Evolutionary conservation across 2,888 invertebrate genomes (phyloP), one percentile per base, ranked within the genome.

Genomic region (Ophion slaviceki): DNA sequence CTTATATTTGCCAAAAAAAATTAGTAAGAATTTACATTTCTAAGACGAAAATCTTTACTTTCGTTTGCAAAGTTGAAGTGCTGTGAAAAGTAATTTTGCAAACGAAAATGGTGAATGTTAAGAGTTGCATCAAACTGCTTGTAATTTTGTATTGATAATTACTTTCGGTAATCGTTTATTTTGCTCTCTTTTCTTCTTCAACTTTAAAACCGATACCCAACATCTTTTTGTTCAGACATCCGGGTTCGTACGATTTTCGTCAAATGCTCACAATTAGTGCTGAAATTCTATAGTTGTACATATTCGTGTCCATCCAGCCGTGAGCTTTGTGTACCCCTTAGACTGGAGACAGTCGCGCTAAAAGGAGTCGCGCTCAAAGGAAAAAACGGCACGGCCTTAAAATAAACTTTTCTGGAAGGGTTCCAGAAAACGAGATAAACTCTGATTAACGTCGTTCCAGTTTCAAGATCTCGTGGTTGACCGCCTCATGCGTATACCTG

Each of bases 371-470:
- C 57, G 28, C 53, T 53, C 62, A 36, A 28, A 36, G n/a, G 47
- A 20, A 84, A 81, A 84, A 78, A 84, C 74, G 74, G 36, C 72
- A 67, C 77, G 59, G 80, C 59, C 81, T 84, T 53, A 78, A 70
- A 86, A 70, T 81, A 74, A 86, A 84, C 70, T 86, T 80, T 78
- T 67, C 24, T 86, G 84, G 84, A 84, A 66, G 81, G 20, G 36
- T 84, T 80, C 80, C 86, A 80, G 59, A 81, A 75, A 72, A 68
- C 47, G 59, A 79, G 80, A 84, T 78, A 84, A 77, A 84, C 64
- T 61, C 64, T 81, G 84, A 84, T 86, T 84, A 80, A 81, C 68
- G 78, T 61, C 74, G 74, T 80, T 80, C 67, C 77, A 77, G 28
- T 80, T 80, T 72, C 77, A 67, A 77, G 67, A 77, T 77, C 77